phyloP scores from a whole-genome alignment of 2,797 vertebrate species.

The Erethizon dorsatum region DNA sequence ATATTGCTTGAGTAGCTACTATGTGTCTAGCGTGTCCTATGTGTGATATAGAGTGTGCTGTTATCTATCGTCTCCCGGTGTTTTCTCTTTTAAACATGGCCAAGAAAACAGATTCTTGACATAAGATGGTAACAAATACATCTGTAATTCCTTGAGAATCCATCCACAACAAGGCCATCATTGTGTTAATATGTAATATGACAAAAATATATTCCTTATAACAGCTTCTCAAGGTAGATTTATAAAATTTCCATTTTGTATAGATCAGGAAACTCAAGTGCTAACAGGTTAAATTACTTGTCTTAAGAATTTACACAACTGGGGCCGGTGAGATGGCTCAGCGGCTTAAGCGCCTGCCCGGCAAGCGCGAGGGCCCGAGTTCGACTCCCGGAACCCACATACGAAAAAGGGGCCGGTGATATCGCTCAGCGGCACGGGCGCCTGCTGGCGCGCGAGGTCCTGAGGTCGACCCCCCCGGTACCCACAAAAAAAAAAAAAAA shows the following conservation, averaged over 20 bases:
- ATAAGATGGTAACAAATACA: neutral
- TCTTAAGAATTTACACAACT: conserved; percentile 6
- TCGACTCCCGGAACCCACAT: too few species aligned
- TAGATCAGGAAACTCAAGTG: neutral
- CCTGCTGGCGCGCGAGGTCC: too few species aligned
- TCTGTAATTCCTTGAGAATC: conserved; percentile 17
- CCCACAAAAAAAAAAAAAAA: too few species aligned
- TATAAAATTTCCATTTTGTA: conserved; percentile 6
- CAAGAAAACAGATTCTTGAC: neutral
- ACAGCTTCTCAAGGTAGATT: neutral
- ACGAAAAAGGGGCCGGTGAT: too few species aligned
- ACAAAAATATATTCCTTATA: neutral
- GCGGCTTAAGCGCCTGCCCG: too few species aligned
- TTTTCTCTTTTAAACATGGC: neutral
- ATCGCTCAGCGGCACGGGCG: too few species aligned
- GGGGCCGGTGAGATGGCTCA: too few species aligned
- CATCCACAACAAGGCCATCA: neutral
- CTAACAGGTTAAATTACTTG: conserved; percentile 17
- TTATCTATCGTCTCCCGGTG: neutral
- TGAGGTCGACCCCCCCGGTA: too few species aligned
- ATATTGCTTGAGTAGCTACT: neutral
- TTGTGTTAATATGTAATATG: neutral
- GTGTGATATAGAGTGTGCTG: too few species aligned
- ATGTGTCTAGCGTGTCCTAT: neutral
- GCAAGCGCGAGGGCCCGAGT: too few species aligned